Evolutionary conservation across 2,888 invertebrate genomes (phyloP), one percentile per base, ranked within the genome.

Genomic region (Tetropium fuscum): DNA sequence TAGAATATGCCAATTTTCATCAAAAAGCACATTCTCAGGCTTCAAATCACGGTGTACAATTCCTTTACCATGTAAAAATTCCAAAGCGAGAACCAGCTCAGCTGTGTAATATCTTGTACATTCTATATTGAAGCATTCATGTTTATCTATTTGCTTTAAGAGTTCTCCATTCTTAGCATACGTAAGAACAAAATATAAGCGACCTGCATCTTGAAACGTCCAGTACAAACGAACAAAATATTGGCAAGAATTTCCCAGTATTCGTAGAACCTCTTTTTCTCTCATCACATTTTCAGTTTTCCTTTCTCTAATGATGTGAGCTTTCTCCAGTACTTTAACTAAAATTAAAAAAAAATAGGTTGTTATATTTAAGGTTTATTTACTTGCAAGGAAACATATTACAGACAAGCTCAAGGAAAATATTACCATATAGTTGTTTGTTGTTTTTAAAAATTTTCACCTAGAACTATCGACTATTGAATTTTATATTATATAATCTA

Each of bases 321-420:
- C 86, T 84, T 99, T 99, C 77, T 97, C 95, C 82, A 97, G 92
- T n/a, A 98, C 97, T 89, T 99, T 99, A 79, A 98, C 95, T 93
- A 87, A 53, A 88, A 87, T 72, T 69, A 68, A 30, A 15, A 45
- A 32, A 43, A n/a, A n/a, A n/a, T n/a, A n/a, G n/a, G n/a, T n/a
- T n/a, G n/a, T n/a, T n/a, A n/a, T n/a, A n/a, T n/a, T n/a, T n/a
- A n/a, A n/a, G n/a, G n/a, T n/a, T n/a, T n/a, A n/a, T n/a, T n/a
- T n/a, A n/a, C n/a, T n/a, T n/a, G n/a, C n/a, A n/a, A n/a, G n/a
- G n/a, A n/a, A n/a, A n/a, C n/a, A n/a, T n/a, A n/a, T n/a, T n/a
- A n/a, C n/a, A n/a, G n/a, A n/a, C n/a, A n/a, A n/a, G n/a, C n/a
- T n/a, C n/a, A n/a, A n/a, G n/a, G n/a, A n/a, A n/a, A n/a, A n/a